Conservation (phyloP, 1,140 invertebrate genomes). For the Drosophila pandora region DNA sequence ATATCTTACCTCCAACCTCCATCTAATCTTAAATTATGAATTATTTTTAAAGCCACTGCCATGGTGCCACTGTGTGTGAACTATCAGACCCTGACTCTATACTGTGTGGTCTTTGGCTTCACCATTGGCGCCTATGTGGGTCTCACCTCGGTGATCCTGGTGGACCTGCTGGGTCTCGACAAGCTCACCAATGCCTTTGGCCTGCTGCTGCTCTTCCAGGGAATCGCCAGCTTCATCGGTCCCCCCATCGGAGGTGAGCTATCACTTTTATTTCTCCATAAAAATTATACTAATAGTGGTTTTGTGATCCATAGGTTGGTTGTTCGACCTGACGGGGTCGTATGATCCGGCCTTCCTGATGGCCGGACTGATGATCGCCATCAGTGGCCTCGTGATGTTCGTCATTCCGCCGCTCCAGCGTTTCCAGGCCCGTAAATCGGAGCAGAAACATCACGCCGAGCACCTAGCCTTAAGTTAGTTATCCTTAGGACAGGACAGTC, state of each 20-base stretch:
- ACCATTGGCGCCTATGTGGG: slow-evolving; percentile 97
- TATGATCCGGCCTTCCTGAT: slow-evolving; percentile 94
- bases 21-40: not conserved
- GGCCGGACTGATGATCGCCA: slow-evolving; percentile 91
- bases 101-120: slow-evolving; percentile 92
- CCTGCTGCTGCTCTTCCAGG: slow-evolving; percentile 95
- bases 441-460: slow-evolving; percentile 53
- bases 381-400: slow-evolving; percentile 95
- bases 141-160: slow-evolving; percentile 94
- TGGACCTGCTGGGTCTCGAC: slow-evolving; percentile 94
- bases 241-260: slow-evolving; percentile 93
- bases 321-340: slow-evolving; percentile 90
- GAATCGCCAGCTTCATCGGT: slow-evolving; percentile 94
- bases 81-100: slow-evolving; percentile 89
- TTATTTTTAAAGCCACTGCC: slow-evolving; percentile 88
- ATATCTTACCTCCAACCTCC: too few relatives aligned
- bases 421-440: slow-evolving; percentile 62
- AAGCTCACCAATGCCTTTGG: slow-evolving; percentile 96
- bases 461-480: slow-evolving; percentile 70
- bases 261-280: not conserved
- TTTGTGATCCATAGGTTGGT: slow-evolving; percentile 86
- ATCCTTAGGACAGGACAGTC: too few relatives aligned
- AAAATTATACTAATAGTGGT: not conserved
- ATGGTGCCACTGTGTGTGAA: slow-evolving; percentile 89
- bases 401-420: slow-evolving; percentile 91